Evolutionary conservation across 2,797 vertebrate genomes (phyloP).

Genomic region (Coluber constrictor): DNA sequence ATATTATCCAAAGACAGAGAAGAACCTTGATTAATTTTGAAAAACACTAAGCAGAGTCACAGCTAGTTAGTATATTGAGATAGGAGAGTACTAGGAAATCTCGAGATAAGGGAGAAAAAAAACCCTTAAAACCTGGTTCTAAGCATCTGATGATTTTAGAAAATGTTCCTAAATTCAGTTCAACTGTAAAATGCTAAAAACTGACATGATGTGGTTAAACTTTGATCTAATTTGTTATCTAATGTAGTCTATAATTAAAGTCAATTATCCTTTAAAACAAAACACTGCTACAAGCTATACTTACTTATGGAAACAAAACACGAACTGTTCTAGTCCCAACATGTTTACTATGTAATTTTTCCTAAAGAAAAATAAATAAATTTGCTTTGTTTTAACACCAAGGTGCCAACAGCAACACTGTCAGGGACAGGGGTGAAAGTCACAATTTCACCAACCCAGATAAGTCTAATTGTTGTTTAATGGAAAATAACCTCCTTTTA

Average conservation of each 20-base stretch:
- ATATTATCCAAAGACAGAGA: background rate
- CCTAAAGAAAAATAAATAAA: background rate
- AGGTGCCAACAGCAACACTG: background rate
- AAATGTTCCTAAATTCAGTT: background rate
- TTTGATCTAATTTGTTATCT: background rate
- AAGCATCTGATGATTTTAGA: background rate
- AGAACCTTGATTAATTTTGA: background rate
- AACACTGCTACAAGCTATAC: background rate
- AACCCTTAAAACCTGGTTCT: background rate
- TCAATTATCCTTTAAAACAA: background rate
- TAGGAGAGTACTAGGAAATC: background rate
- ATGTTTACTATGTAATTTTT: background rate
- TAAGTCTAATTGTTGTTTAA: background rate
- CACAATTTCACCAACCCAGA: background rate
- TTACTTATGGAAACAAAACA: background rate
- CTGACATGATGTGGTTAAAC: background rate
- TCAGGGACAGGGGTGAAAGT: background rate
- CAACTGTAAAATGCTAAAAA: background rate
- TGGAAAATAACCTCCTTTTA: slow-evolving; percentile 11
- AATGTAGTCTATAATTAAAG: background rate
- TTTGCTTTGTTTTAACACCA: background rate
- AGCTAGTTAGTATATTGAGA: background rate
- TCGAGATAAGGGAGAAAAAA: background rate
- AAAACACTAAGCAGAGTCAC: background rate
- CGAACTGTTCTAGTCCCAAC: background rate